Evolutionary conservation across 2,797 vertebrate genomes (phyloP).

Genomic region (Hozukius guyotensis): DNA sequence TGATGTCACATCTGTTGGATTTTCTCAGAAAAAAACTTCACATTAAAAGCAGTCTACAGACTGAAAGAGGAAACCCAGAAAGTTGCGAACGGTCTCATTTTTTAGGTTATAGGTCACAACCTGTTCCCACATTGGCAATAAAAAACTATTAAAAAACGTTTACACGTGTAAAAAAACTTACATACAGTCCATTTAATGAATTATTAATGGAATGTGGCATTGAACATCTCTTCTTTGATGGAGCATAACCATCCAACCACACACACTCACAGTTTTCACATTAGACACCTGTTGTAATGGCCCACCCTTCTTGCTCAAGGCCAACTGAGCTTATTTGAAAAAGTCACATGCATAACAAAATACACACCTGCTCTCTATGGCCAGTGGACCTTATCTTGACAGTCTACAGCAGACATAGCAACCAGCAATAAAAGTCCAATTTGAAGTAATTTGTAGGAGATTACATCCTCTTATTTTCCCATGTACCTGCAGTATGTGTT

Average conservation of each 20-base stretch:
- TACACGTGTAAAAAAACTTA: too few relatives aligned
- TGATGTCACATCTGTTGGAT: too few relatives aligned
- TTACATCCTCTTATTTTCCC: neutral
- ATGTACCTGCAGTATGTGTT: neutral
- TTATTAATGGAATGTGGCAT: neutral
- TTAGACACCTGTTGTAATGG: constrained; percentile 43
- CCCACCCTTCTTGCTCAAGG: neutral
- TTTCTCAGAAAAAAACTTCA: too few relatives aligned
- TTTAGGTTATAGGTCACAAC: too few relatives aligned
- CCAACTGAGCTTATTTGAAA: constrained; percentile 21
- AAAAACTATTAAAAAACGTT: too few relatives aligned
- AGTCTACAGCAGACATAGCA: neutral
- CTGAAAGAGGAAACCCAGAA: too few relatives aligned
- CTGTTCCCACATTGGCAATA: too few relatives aligned
- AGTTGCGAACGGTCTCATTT: too few relatives aligned
- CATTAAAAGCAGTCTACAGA: too few relatives aligned
- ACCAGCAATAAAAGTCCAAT: neutral
- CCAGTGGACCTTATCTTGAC: constrained; percentile 30
- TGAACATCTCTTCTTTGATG: neutral
- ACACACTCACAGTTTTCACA: neutral
- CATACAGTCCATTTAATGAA: neutral
- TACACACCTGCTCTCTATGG: constrained; percentile 15
- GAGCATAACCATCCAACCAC: neutral
- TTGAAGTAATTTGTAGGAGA: neutral
- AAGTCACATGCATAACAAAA: constrained; percentile 3